Percentiles rank a stretch among this genome's conserved stretches.
Evolutionary conservation across 2,888 invertebrate species (phyloP).

Genomic region (Eulithis testata): DNA sequence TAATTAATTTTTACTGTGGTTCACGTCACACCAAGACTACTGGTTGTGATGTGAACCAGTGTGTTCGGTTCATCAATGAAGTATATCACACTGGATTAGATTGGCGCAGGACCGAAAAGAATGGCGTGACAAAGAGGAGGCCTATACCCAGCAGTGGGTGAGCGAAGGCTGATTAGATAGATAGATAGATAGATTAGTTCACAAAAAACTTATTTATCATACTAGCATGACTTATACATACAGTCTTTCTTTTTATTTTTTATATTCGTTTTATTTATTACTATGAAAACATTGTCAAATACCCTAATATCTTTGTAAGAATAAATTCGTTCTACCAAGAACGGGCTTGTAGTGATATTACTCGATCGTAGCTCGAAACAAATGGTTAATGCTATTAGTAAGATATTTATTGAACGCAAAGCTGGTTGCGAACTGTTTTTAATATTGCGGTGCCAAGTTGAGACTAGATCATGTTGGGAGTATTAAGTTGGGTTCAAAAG

Average conservation of each 20-base stretch:
- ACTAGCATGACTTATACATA: too few relatives aligned
- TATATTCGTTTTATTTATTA: neutral
- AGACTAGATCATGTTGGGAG: slow-evolving; percentile 31
- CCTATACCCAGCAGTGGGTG: too few relatives aligned
- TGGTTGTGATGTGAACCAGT: too few relatives aligned
- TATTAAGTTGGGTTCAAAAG: slow-evolving; percentile 32
- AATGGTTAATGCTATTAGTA: slow-evolving; percentile 23
- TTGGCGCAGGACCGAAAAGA: too few relatives aligned
- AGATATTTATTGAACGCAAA: slow-evolving; percentile 33
- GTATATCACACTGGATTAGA: too few relatives aligned
- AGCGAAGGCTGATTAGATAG: too few relatives aligned
- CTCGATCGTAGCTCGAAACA: slow-evolving; percentile 11
- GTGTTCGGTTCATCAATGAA: too few relatives aligned
- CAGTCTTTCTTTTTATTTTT: neutral
- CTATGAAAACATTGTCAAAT: slow-evolving; percentile 21
- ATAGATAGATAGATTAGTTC: too few relatives aligned
- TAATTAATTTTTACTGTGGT: too few relatives aligned
- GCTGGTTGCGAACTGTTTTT: slow-evolving; percentile 44
- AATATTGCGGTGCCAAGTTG: slow-evolving; percentile 62
- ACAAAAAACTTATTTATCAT: too few relatives aligned
- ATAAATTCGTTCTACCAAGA: slow-evolving; percentile 16
- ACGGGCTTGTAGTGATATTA: slow-evolving; percentile 27
- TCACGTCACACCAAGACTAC: too few relatives aligned
- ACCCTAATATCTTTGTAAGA: slow-evolving; percentile 13
- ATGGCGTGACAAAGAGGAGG: too few relatives aligned